Evolutionary conservation across 2,113 vertebrate genomes (phyloP).

Genomic region (Electrona antarctica): DNA sequence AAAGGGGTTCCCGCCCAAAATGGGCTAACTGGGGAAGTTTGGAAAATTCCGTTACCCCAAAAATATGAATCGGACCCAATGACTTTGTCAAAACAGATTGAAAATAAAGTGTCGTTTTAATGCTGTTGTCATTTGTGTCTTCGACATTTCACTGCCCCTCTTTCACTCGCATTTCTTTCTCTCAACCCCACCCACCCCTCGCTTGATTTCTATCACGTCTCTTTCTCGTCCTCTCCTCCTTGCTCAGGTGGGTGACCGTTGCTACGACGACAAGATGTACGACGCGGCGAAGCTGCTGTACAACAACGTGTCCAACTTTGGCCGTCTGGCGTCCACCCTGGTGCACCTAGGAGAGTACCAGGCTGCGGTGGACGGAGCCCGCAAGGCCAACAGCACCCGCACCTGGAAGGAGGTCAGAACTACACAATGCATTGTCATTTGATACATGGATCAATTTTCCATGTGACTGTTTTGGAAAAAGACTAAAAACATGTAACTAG

Average conservation of each 20-base stretch:
- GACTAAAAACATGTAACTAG: too few relatives aligned
- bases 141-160: too few relatives aligned
- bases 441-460: too few relatives aligned
- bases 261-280: constrained; percentile 99
- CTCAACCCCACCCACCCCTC: background rate
- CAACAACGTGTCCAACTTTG: constrained; percentile 98
- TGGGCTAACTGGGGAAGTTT: too few relatives aligned
- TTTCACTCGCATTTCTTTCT: background rate
- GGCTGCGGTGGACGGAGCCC: constrained; percentile 95
- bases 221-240: background rate
- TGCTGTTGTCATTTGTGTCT: too few relatives aligned
- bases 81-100: background rate
- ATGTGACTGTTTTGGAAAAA: too few relatives aligned
- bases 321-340: constrained; percentile 93
- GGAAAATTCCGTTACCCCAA: too few relatives aligned
- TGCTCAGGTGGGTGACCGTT: constrained; percentile 93
- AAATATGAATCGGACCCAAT: too few relatives aligned
- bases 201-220: background rate
- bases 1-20: too few relatives aligned
- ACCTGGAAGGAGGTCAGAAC: constrained; percentile 95
- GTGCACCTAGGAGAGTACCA: constrained; percentile 98
- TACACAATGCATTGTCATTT: too few relatives aligned
- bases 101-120: background rate
- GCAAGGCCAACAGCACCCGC: constrained; percentile 98
- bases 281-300: constrained; percentile 97